A percentile compares a stretch with the other conserved stretches of the same genome.
These are phyloP conservation scores for Stegodyphus mimosarum DNA, from an alignment of 1,140 invertebrate species.

Conservation along the genomic window DNA sequence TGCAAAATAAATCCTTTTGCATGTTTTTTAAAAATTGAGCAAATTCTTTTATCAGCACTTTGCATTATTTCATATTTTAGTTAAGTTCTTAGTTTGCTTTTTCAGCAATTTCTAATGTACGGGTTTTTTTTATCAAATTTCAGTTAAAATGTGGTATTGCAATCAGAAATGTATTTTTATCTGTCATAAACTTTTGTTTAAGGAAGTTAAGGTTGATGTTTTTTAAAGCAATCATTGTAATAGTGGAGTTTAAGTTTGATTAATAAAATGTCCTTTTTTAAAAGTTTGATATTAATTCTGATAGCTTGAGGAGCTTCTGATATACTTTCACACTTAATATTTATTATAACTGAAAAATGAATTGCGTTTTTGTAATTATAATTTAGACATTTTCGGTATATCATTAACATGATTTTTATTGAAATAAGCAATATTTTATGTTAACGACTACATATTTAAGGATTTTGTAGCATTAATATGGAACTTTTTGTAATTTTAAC, in stretches of 20 bases:
- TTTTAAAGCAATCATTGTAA: slow-evolving; percentile 40
- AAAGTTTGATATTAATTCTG: background rate
- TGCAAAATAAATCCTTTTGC: too few relatives aligned
- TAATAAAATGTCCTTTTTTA: slow-evolving; percentile 50
- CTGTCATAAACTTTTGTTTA: slow-evolving; percentile 19
- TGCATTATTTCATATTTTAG: too few relatives aligned
- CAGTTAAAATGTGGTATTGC: background rate
- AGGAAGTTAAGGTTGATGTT: slow-evolving; percentile 13
- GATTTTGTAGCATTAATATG: too few relatives aligned
- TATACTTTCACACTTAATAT: background rate
- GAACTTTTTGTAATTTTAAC: too few relatives aligned
- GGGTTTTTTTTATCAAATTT: slow-evolving; percentile 4
- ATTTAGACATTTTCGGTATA: too few relatives aligned
- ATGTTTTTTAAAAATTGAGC: background rate
- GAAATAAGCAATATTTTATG: too few relatives aligned
- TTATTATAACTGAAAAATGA: background rate
- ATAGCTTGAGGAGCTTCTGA: background rate
- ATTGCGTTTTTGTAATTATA: too few relatives aligned
- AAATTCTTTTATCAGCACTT: background rate
- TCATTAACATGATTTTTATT: too few relatives aligned
- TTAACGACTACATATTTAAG: too few relatives aligned
- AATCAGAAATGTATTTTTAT: slow-evolving; percentile 29
- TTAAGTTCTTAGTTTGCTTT: background rate
- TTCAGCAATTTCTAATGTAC: slow-evolving; percentile 6
- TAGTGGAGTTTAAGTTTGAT: slow-evolving; percentile 18